Base-by-base conservation (phyloP, 2,113 vertebrate genomes). In the Neofelis nebulosa region DNA sequence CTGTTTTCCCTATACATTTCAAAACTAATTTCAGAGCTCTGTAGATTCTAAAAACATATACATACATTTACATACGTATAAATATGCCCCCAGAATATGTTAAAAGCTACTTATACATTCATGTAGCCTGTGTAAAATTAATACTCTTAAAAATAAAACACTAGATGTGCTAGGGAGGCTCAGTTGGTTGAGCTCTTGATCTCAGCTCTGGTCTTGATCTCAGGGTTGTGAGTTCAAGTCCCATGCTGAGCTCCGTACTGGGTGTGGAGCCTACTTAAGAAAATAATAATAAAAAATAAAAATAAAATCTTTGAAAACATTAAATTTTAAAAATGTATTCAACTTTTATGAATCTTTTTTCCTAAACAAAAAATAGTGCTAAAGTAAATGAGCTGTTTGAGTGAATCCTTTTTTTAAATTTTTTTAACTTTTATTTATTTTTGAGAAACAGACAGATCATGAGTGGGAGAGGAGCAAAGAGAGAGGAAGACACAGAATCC, bases 1-100 rank as follows among this genome's bases (percentile, higher is more conserved):
- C 4, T 88, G 12, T 57, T 78, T 90, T 33, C 8, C 9, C 45
- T n/a, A 81, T 0, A 63, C 29, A 45, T 86, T 93, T 90, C 36
- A 91, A 80, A 81, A 84, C 16, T 68, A 61, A 86, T 95, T 80
- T 86, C 80, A 97, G 91, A 93, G 25, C 21, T 81, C 19, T 50
- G 5, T 65, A 85, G 69, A 19, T 38, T 85, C 50, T 41, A 68
- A 95, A 95, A 23, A 81, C 41, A 45, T 23, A 15, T n/a, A 31
- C 25, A 83, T 36, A 48, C 1, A 10, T 29, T 41, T 19, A 82
- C 7, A 76, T 74, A 52, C 15, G 41, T 73, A 38, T 38, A 86
- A 81, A 74, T 33, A 68, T 50, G 29, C 14, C 10, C 33, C 10
- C 10, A 52, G 23, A 71, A 88, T 48, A 81, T n/a, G 21, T 85